These are phyloP conservation scores for Reticulitermes speratus DNA, from an alignment of 1,140 invertebrate genomes.

Conservation along the genomic window DNA sequence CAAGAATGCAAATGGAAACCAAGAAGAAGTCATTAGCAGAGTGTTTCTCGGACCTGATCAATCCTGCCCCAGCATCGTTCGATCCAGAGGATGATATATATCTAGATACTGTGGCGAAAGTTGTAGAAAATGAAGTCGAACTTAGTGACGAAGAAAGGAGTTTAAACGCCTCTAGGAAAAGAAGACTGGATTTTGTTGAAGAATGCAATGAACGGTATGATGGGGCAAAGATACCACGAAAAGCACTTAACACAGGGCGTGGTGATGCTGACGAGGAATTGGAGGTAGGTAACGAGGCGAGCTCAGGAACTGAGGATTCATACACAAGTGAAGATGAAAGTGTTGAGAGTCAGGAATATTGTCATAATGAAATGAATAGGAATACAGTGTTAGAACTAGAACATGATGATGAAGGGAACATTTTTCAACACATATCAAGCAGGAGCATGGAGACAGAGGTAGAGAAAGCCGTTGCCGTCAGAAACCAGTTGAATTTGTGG, in stretches of 20 bases:
- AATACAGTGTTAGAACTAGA: constrained; percentile 37
- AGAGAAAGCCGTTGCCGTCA: constrained; percentile 73
- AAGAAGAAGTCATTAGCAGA: constrained; percentile 21
- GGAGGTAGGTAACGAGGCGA: neutral
- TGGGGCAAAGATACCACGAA: constrained; percentile 64
- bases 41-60: neutral
- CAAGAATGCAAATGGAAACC: neutral
- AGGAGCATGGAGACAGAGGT: constrained; percentile 61
- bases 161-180: constrained; percentile 42
- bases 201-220: constrained; percentile 70
- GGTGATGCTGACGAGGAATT: constrained; percentile 38
- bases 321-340: constrained; percentile 17
- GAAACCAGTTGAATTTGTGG: constrained; percentile 76
- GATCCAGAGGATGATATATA: constrained; percentile 27
- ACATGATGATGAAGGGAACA: constrained; percentile 44
- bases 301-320: neutral
- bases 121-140: constrained; percentile 11
- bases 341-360: constrained; percentile 32
- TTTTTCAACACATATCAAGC: constrained; percentile 54
- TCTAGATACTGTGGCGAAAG: constrained; percentile 7
- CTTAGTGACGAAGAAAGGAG: neutral
- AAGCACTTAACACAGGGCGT: constrained; percentile 45
- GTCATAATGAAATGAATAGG: constrained; percentile 40
- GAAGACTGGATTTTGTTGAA: constrained; percentile 63
- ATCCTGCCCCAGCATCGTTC: constrained; percentile 21